A percentile compares a stretch with the other conserved stretches of the same genome.
Evolutionary conservation across 2,113 vertebrate species (phyloP).

Genomic region (Prionailurus bengalensis): DNA sequence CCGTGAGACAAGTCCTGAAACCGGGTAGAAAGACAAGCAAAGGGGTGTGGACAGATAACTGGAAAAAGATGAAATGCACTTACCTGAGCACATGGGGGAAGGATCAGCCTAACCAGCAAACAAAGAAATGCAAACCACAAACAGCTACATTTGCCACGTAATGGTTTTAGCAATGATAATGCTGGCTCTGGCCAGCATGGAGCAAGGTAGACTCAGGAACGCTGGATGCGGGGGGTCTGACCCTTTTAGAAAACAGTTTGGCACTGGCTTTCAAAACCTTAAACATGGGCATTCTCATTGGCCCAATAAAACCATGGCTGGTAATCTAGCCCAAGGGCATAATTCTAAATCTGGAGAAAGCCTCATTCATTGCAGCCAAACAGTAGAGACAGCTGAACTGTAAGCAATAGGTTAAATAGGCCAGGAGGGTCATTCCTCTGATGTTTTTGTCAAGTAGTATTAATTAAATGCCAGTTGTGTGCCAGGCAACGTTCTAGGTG

Average conservation of each 20-base stretch:
- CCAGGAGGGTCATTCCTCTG: neutral
- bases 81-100: neutral
- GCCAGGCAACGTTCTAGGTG: neutral
- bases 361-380: neutral
- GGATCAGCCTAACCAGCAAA: neutral
- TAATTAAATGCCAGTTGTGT: neutral
- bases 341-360: neutral
- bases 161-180: neutral
- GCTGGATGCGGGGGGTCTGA: neutral
- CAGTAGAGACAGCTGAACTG: neutral
- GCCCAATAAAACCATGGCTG: neutral
- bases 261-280: neutral
- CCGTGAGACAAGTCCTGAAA: neutral
- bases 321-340: neutral
- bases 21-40: conserved; percentile 14
- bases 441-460: neutral
- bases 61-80: neutral
- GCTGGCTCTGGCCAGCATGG: neutral
- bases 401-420: neutral
- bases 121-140: conserved; percentile 15
- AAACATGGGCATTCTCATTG: neutral
- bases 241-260: neutral
- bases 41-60: neutral
- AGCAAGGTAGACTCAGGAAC: neutral
- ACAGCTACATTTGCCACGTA: neutral